Evolutionary conservation across 2,888 invertebrate genomes (phyloP).

Genomic region (Nysson spinosus): DNA sequence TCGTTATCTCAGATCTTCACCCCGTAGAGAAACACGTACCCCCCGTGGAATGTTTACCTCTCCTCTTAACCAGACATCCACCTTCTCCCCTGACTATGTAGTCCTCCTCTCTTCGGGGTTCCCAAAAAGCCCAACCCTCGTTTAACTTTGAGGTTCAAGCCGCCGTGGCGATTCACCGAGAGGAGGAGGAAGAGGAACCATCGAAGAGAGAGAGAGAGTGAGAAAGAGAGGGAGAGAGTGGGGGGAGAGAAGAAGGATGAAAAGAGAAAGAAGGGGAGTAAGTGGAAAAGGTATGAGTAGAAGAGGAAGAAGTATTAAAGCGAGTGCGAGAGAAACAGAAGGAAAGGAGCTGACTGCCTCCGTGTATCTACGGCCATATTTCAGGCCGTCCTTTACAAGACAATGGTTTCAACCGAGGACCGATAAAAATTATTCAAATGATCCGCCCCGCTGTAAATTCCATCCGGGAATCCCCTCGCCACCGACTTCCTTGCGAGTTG

Average conservation of each 20-base stretch:
- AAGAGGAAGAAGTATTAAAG: conserved; percentile 5
- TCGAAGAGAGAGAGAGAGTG: conserved; percentile 4
- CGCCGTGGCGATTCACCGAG: conserved; percentile 20
- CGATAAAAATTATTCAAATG: conserved; percentile 74
- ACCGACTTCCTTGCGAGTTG: conserved; percentile 23
- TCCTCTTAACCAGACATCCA: conserved; percentile 18
- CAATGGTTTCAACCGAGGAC: conserved; percentile 72
- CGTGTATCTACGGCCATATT: conserved; percentile 72
- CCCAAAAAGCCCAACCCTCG: conserved; percentile 53
- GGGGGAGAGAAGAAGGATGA: conserved; percentile 9
- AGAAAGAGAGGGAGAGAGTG: neutral
- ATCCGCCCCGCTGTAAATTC: conserved; percentile 64
- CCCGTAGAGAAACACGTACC: conserved; percentile 62
- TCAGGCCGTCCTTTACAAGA: conserved; percentile 72
- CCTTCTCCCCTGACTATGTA: conserved; percentile 6
- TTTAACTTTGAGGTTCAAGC: conserved; percentile 42
- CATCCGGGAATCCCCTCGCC: conserved; percentile 57
- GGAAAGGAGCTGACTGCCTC: conserved; percentile 50
- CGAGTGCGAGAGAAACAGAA: conserved; percentile 25
- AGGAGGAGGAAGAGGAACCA: neutral
- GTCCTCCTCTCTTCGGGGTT: conserved; percentile 39
- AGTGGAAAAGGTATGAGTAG: conserved; percentile 1
- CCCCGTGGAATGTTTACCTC: conserved; percentile 63
- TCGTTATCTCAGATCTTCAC: conserved; percentile 65
- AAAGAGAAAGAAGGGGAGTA: conserved; percentile 16